Evolutionary conservation across 2,888 invertebrate species (phyloP).

Genomic region (Brachycybe producta): DNA sequence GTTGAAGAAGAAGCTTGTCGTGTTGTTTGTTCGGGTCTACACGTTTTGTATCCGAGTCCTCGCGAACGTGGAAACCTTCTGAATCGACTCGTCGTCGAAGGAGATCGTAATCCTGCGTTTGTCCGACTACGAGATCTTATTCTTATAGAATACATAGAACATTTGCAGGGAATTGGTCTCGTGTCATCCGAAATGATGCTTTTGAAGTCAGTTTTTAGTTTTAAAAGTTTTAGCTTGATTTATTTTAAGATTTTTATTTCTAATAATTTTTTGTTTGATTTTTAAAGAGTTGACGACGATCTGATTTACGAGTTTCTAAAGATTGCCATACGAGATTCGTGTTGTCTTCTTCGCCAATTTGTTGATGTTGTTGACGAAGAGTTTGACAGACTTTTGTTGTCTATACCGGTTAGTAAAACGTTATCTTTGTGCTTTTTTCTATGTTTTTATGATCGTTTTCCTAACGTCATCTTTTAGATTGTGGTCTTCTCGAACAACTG

Average conservation of each 20-base stretch:
- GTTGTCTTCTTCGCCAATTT: constrained; percentile 26
- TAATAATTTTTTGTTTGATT: background rate
- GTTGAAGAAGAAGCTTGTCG: constrained; percentile 28
- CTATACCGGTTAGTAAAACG: constrained; percentile 31
- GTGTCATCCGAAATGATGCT: constrained; percentile 23
- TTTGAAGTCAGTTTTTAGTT: background rate
- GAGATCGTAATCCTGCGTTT: constrained; percentile 15
- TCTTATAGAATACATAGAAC: constrained; percentile 29
- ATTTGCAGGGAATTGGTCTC: constrained; percentile 26
- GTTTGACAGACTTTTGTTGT: constrained; percentile 27
- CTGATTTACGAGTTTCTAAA: constrained; percentile 29
- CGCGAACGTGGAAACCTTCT: constrained; percentile 27
- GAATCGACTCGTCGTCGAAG: constrained; percentile 28
- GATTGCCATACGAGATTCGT: constrained; percentile 31
- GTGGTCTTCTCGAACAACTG: too few species aligned
- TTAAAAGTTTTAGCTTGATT: background rate
- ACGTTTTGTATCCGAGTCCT: constrained; percentile 27
- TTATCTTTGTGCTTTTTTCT: constrained; percentile 1
- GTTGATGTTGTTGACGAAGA: constrained; percentile 24
- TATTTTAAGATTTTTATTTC: background rate
- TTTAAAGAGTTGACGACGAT: constrained; percentile 25
- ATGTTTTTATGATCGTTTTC: background rate
- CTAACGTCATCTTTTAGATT: too few species aligned
- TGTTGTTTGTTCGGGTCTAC: constrained; percentile 28
- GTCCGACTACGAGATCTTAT: constrained; percentile 28